These are phyloP conservation scores for Hippocampus comes DNA, from an alignment of 2,113 vertebrate species.

Conservation along the genomic window DNA sequence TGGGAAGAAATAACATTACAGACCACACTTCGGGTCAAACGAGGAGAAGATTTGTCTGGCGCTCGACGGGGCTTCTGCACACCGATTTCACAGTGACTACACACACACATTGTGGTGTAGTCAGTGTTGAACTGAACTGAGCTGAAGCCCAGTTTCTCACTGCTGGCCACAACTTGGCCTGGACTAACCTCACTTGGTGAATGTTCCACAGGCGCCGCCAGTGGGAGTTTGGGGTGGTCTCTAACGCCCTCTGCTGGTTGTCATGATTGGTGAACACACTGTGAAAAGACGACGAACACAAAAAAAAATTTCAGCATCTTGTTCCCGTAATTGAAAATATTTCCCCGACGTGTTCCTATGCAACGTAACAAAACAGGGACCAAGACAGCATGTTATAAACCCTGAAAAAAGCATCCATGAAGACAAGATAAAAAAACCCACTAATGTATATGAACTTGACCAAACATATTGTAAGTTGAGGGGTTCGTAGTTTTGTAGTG, in stretches of 20 bases:
- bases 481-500: too few species aligned
- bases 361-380: too few species aligned
- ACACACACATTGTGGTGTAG: neutral
- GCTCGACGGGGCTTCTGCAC: neutral
- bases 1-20: neutral
- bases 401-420: too few species aligned
- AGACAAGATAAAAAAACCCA: too few species aligned
- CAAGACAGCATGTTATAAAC: too few species aligned
- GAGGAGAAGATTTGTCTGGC: neutral
- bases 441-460: too few species aligned
- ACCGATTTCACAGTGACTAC: neutral
- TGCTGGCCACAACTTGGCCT: conserved; percentile 6
- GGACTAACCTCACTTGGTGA: neutral
- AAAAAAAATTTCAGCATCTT: neutral
- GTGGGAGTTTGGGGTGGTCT: neutral
- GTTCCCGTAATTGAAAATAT: neutral
- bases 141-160: neutral
- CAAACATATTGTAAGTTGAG: too few species aligned
- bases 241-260: conserved; percentile 6
- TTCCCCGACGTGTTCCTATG: too few species aligned
- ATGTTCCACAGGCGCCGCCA: neutral
- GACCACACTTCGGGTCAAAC: neutral
- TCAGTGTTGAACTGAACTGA: neutral
- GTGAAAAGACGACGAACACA: neutral
- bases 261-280: neutral